These are phyloP conservation scores for Drosophila sucinea DNA, from an alignment of 1,140 invertebrate genomes.

Conservation along the genomic window DNA sequence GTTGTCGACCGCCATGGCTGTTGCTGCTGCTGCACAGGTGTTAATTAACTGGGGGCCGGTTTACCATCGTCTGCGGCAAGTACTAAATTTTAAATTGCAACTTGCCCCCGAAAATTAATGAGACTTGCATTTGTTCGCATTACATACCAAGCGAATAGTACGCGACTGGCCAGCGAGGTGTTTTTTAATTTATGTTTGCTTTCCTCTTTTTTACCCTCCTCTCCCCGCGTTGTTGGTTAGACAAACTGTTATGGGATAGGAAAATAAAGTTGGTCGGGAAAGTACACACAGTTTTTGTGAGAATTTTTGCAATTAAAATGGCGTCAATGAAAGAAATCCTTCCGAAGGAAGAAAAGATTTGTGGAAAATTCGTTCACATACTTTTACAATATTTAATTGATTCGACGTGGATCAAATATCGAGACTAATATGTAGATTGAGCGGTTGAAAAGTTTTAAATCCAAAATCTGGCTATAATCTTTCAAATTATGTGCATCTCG, in stretches of 20 bases:
- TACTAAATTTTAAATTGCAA: constrained; percentile 76
- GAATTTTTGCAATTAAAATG: constrained; percentile 3
- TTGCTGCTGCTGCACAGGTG: constrained; percentile 45
- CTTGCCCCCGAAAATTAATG: constrained; percentile 64
- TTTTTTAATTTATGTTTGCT: constrained; percentile 18
- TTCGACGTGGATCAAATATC: too few species aligned
- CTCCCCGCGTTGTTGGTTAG: neutral
- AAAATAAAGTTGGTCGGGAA: neutral
- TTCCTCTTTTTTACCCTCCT: neutral
- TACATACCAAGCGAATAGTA: constrained; percentile 2
- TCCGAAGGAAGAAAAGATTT: too few species aligned
- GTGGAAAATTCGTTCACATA: too few species aligned
- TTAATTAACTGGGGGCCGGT: constrained; percentile 67
- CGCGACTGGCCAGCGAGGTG: neutral
- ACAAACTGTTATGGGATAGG: neutral
- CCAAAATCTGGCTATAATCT: too few species aligned
- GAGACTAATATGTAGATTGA: too few species aligned
- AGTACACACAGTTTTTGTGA: neutral
- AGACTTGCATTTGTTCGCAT: constrained; percentile 63
- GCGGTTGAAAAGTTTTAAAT: too few species aligned
- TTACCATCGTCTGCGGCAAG: constrained; percentile 36
- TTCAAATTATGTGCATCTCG: too few species aligned
- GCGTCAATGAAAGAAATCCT: neutral
- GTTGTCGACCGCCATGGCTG: neutral
- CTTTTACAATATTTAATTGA: too few species aligned